These are phyloP conservation scores for Agonopterix alstromeriana DNA, from an alignment of 2,888 invertebrate species.

Conservation along the genomic window DNA sequence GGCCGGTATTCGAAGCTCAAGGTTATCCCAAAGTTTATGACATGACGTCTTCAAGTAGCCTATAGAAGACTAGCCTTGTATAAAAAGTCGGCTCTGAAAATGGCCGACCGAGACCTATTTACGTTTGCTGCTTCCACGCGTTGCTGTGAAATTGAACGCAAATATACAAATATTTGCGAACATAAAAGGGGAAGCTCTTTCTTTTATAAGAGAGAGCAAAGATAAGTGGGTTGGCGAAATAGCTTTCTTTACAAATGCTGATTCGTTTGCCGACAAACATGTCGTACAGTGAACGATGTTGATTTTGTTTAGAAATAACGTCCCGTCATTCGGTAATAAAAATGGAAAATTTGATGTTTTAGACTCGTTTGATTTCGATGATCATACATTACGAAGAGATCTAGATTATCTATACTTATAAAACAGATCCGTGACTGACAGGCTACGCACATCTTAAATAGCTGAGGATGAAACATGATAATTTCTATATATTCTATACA, in stretches of 20 bases:
- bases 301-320: not conserved
- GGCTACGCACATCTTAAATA: no score
- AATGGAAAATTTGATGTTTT: no score
- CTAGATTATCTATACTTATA: no score
- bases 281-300: not conserved
- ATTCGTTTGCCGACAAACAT: not conserved
- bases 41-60: not conserved
- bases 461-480: no score
- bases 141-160: constrained; percentile 31
- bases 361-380: no score
- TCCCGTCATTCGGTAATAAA: no score
- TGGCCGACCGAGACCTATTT: constrained; percentile 42
- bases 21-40: no score
- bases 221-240: constrained; percentile 6
- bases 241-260: not conserved
- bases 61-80: constrained; percentile 17
- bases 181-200: constrained; percentile 11
- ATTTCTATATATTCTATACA: no score
- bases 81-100: constrained; percentile 19
- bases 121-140: constrained; percentile 27
- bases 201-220: not conserved
- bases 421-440: no score
- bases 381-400: no score
- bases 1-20: no score
- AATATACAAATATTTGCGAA: constrained; percentile 27